Percentiles rank a stretch among this genome's conserved stretches.
Evolutionary conservation across 2,888 invertebrate species (phyloP).

Genomic region (Cistogaster globosa): DNA sequence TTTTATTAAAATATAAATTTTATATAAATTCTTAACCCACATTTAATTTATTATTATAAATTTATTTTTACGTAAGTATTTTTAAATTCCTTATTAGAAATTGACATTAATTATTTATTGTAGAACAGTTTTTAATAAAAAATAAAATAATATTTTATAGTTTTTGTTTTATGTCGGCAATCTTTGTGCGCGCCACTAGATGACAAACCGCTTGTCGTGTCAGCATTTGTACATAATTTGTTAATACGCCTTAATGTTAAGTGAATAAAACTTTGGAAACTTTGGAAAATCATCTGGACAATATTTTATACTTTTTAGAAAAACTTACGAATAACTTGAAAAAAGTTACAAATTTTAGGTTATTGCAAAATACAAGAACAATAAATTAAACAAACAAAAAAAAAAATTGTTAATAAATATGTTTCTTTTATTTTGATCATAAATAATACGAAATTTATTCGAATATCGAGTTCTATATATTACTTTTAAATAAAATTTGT

Average conservation of each 20-base stretch:
- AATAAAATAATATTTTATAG: constrained; percentile 18
- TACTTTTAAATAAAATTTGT: no score
- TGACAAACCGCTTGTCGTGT: not conserved
- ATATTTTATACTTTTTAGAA: no score
- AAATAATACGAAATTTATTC: no score
- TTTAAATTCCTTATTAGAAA: constrained; percentile 40
- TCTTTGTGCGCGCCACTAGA: not conserved
- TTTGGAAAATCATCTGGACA: no score
- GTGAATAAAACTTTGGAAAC: not conserved
- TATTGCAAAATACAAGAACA: no score
- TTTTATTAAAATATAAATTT: constrained; percentile 1
- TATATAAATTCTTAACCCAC: constrained; percentile 39
- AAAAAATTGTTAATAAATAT: no score
- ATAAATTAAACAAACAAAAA: no score
- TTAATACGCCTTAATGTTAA: not conserved
- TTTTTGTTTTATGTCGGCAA: constrained; percentile 17
- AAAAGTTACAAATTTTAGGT: no score
- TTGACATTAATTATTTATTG: constrained; percentile 15
- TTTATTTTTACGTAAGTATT: constrained; percentile 19
- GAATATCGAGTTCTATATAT: no score
- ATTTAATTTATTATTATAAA: no score
- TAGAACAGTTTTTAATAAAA: constrained; percentile 3
- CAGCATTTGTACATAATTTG: constrained; percentile 4
- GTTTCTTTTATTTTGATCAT: no score
- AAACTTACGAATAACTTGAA: no score